Conservation (phyloP, 64 coral and sea anemone genomes). For the Montipora foliosa region DNA sequence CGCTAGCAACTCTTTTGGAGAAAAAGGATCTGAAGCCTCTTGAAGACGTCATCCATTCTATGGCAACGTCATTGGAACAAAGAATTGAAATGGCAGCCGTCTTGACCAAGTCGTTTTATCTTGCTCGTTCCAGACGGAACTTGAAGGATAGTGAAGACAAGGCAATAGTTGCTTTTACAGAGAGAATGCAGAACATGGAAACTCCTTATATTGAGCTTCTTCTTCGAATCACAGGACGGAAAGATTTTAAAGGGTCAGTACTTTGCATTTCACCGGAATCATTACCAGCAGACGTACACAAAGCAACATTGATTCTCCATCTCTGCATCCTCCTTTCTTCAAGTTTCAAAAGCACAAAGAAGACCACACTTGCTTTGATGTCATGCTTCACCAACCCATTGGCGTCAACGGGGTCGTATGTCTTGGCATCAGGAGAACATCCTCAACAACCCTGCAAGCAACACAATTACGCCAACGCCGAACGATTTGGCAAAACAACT, state of each 20-base stretch:
- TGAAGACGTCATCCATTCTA: slow-evolving; percentile 12
- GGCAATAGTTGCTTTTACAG: slow-evolving; percentile 41
- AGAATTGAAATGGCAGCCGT: slow-evolving; percentile 54
- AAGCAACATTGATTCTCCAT: slow-evolving; percentile 72
- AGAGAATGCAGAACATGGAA: slow-evolving; percentile 11
- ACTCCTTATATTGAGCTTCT: slow-evolving; percentile 63
- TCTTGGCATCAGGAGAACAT: slow-evolving; percentile 18
- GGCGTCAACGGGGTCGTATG: slow-evolving; percentile 5
- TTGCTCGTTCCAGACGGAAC: slow-evolving; percentile 62
- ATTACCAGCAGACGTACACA: slow-evolving; percentile 60
- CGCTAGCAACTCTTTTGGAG: slow-evolving; percentile 22
- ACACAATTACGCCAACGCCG: not conserved
- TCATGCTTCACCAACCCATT: slow-evolving; percentile 34
- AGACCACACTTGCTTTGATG: not conserved
- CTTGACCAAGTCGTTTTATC: slow-evolving; percentile 70
- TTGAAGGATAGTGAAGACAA: slow-evolving; percentile 86
- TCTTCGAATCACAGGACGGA: slow-evolving; percentile 13
- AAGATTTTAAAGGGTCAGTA: slow-evolving; percentile 48
- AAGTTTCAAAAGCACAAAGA: slow-evolving; percentile 26
- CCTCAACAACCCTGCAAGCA: not conserved
- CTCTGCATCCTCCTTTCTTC: slow-evolving; percentile 60
- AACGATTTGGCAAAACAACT: not conserved
- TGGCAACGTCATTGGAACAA: slow-evolving; percentile 8
- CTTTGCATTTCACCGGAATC: slow-evolving; percentile 77
- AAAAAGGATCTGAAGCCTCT: slow-evolving; percentile 12